A percentile compares a stretch with the other conserved stretches of the same genome.
Conservation (phyloP, 2,797 vertebrate species). For the Takifugu rubripes region DNA sequence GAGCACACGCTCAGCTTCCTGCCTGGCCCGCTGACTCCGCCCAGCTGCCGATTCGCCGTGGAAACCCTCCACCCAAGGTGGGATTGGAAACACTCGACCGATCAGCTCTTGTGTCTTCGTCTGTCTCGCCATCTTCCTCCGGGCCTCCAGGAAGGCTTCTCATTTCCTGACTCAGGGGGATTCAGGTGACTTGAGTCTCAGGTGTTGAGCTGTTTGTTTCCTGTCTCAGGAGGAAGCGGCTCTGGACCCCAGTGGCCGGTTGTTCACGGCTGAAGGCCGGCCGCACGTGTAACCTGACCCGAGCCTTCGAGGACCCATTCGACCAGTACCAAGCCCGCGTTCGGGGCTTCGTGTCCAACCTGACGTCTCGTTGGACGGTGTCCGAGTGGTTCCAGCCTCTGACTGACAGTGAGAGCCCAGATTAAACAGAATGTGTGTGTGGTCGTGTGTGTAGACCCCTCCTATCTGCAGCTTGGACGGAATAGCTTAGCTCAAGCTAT, state of each 20-base stretch:
- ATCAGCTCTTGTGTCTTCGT: no score
- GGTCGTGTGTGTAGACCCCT: no score
- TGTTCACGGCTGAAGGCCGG: conserved; percentile 37
- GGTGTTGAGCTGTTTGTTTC: background rate
- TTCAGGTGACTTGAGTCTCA: background rate
- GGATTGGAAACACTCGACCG: no score
- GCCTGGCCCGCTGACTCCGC: conserved; percentile 36
- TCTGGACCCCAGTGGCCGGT: conserved; percentile 39
- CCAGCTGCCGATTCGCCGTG: conserved; percentile 40
- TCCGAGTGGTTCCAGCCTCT: conserved; percentile 54
- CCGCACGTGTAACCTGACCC: conserved; percentile 58
- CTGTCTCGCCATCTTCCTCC: no score
- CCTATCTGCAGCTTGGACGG: no score
- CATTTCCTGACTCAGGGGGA: background rate
- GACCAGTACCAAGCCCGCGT: conserved; percentile 41
- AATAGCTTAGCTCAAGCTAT: no score
- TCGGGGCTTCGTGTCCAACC: conserved; percentile 32
- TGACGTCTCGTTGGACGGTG: conserved; percentile 55
- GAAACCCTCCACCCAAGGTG: conserved; percentile 10
- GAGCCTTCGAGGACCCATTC: conserved; percentile 23
- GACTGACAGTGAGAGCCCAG: conserved; percentile 54
- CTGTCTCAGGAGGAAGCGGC: conserved; percentile 23
- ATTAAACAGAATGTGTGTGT: no score
- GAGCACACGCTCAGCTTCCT: conserved; percentile 59
- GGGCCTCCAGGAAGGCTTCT: no score